These are phyloP conservation scores for Eumacrocentrus americanus DNA, from an alignment of 2,888 invertebrate species.

Conservation along the genomic window DNA sequence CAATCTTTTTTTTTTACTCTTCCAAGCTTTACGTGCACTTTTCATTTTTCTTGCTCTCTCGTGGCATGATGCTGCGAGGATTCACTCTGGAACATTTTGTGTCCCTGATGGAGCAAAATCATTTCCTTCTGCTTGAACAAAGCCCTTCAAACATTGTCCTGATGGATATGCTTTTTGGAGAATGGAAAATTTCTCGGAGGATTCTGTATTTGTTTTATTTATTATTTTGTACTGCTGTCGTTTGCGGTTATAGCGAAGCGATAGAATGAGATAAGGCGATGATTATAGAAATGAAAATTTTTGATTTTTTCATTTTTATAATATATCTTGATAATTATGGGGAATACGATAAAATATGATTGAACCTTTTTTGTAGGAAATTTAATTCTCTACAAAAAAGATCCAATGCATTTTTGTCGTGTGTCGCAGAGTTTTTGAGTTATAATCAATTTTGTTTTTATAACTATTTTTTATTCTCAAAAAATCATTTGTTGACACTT, in stretches of 20 bases:
- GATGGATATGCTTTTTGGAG: not conserved
- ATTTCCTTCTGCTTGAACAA: not conserved
- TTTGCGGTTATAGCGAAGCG: too few species aligned
- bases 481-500: too few species aligned
- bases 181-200: not conserved
- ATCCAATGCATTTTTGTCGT: too few species aligned
- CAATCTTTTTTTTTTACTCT: not conserved
- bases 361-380: too few species aligned
- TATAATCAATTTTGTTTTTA: too few species aligned
- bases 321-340: too few species aligned
- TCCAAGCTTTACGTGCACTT: not conserved
- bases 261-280: not conserved
- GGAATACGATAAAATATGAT: too few species aligned
- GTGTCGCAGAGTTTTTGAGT: too few species aligned
- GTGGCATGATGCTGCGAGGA: not conserved
- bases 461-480: too few species aligned
- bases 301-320: not conserved
- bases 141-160: not conserved
- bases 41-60: not conserved
- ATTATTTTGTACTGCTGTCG: not conserved
- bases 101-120: not conserved
- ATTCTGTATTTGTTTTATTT: not conserved
- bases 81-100: not conserved
- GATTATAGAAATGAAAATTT: too few species aligned
- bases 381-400: too few species aligned